These are phyloP conservation scores for Limenitis camilla DNA, from an alignment of 2,888 invertebrate genomes.

Conservation along the genomic window DNA sequence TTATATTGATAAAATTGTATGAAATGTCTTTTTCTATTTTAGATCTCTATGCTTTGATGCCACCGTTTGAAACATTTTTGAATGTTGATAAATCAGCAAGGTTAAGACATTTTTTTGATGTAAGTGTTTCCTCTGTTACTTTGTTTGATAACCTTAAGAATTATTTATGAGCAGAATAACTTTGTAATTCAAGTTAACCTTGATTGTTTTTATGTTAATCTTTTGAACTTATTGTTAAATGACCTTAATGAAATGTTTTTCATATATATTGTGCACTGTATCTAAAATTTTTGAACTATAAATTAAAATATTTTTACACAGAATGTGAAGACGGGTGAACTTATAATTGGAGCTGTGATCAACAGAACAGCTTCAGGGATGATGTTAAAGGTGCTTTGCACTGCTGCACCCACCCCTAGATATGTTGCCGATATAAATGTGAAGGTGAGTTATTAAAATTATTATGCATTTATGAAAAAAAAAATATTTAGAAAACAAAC, in stretches of 20 bases:
- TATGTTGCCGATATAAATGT: constrained; percentile 91
- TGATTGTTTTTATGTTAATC: no score
- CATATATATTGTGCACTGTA: no score
- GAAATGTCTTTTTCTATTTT: constrained; percentile 32
- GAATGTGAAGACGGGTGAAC: constrained; percentile 84
- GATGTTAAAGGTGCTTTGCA: constrained; percentile 88
- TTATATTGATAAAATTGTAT: neutral
- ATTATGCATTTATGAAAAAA: no score
- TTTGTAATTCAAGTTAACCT: no score
- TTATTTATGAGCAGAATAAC: neutral
- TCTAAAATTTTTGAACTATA: no score
- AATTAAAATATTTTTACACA: constrained; percentile 34
- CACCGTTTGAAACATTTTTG: constrained; percentile 90
- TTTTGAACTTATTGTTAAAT: no score
- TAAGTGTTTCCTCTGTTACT: constrained; percentile 49
- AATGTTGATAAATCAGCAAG: constrained; percentile 85
- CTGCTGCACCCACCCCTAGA: constrained; percentile 83
- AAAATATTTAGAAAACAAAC: neutral
- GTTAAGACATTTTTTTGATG: constrained; percentile 87
- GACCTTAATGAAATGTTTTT: no score
- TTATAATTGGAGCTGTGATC: constrained; percentile 85
- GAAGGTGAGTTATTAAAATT: constrained; percentile 74
- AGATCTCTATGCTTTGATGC: constrained; percentile 87
- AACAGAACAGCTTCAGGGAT: constrained; percentile 82
- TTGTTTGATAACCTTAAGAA: neutral